Evolutionary conservation across 2,888 invertebrate genomes (phyloP).

Genomic region (Ennomos erosarius): DNA sequence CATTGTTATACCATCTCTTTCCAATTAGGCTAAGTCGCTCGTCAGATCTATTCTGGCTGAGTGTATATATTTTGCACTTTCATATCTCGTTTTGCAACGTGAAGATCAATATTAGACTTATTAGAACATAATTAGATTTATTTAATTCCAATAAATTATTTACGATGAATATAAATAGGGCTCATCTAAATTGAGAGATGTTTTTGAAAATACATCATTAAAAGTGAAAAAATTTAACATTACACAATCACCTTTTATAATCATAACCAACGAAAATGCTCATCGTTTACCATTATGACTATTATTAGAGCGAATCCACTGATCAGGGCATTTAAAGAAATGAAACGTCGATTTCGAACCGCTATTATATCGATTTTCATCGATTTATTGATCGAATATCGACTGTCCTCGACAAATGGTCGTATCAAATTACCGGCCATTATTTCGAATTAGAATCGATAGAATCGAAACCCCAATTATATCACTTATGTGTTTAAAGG

Average conservation of each 20-base stretch:
- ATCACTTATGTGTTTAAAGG: conserved; percentile 85
- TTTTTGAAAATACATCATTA: conserved; percentile 32
- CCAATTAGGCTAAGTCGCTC: conserved; percentile 27
- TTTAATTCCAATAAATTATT: too few species aligned
- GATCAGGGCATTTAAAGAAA: conserved; percentile 84
- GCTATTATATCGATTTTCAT: conserved; percentile 82
- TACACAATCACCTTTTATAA: conserved; percentile 40
- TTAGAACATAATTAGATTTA: too few species aligned
- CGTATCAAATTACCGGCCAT: conserved; percentile 82
- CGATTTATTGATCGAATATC: conserved; percentile 85
- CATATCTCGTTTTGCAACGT: too few species aligned
- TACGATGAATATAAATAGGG: too few species aligned
- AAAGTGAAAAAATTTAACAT: conserved; percentile 41
- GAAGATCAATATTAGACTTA: too few species aligned
- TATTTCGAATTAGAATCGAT: conserved; percentile 84
- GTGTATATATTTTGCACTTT: too few species aligned
- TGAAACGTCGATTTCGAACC: conserved; percentile 80
- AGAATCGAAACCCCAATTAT: conserved; percentile 83
- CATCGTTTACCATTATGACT: conserved; percentile 79
- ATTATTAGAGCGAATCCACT: conserved; percentile 80
- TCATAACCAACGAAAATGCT: conserved; percentile 57
- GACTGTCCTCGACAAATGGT: conserved; percentile 84
- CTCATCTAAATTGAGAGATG: not conserved
- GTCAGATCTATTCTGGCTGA: too few species aligned
- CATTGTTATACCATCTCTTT: conserved; percentile 51